These are phyloP conservation scores for Pseudomyrmex pallidus DNA, from an alignment of 1,140 invertebrate species.

Conservation along the genomic window DNA sequence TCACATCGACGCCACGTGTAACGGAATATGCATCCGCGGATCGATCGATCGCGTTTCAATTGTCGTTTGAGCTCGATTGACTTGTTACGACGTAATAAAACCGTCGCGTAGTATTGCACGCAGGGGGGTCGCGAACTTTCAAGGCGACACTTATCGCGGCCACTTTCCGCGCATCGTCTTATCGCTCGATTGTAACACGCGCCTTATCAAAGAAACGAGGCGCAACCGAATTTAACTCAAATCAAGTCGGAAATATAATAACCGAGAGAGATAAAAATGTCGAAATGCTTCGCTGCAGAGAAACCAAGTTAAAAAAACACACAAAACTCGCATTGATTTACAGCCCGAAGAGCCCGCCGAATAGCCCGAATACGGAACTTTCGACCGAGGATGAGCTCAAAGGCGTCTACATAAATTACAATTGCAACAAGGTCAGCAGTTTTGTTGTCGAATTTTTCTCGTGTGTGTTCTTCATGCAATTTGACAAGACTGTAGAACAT, in stretches of 20 bases:
- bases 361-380: conserved; percentile 93
- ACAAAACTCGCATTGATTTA: no score
- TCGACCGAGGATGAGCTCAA: conserved; percentile 91
- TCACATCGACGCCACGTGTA: not conserved
- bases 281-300: not conserved
- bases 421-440: conserved; percentile 86
- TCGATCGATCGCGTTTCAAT: not conserved
- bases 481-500: not conserved
- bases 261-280: no score
- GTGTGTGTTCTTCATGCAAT: not conserved
- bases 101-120: not conserved
- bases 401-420: conserved; percentile 93
- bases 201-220: conserved; percentile 1
- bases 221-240: no score
- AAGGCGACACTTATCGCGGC: conserved; percentile 26
- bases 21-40: no score
- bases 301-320: no score
- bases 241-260: no score
- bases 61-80: not conserved
- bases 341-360: conserved; percentile 96
- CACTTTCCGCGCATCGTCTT: conserved; percentile 3
- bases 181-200: not conserved
- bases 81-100: not conserved
- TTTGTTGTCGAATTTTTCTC: conserved; percentile 60
- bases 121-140: conserved; percentile 21